phyloP scores from a whole-genome alignment of 2,888 invertebrate species.

The Mycalesis mineus region DNA sequence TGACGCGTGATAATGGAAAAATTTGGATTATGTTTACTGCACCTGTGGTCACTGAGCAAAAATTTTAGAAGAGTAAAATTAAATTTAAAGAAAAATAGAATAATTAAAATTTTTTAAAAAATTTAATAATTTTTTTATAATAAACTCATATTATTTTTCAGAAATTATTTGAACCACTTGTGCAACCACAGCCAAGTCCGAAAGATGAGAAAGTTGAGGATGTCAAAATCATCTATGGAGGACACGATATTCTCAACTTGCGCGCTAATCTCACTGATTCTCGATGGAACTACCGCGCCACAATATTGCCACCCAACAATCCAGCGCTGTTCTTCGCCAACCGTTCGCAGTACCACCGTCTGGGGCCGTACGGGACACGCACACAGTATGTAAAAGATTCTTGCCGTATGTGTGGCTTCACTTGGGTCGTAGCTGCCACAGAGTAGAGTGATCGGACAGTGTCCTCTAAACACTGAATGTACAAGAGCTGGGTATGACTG shows the following conservation, averaged over 20 bases:
- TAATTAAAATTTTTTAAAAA: too few relatives aligned
- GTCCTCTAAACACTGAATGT: slow-evolving; percentile 58
- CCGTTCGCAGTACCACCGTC: slow-evolving; percentile 80
- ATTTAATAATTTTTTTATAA: too few relatives aligned
- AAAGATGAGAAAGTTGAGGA: slow-evolving; percentile 57
- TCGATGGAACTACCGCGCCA: slow-evolving; percentile 76
- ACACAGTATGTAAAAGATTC: slow-evolving; percentile 78
- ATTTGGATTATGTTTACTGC: slow-evolving; percentile 35
- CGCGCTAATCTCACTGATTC: slow-evolving; percentile 74
- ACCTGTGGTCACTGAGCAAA: not conserved
- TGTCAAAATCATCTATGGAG: slow-evolving; percentile 68
- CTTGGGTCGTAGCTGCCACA: slow-evolving; percentile 70
- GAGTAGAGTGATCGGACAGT: slow-evolving; percentile 64
- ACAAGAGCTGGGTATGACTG: slow-evolving; percentile 55
- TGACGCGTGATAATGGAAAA: slow-evolving; percentile 57
- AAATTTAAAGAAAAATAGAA: too few relatives aligned
- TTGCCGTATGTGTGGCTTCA: slow-evolving; percentile 73
- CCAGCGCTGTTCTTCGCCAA: slow-evolving; percentile 79
- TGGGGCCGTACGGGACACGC: slow-evolving; percentile 74
- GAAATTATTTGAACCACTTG: slow-evolving; percentile 68
- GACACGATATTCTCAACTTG: slow-evolving; percentile 79
- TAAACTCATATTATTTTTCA: slow-evolving; percentile 40
- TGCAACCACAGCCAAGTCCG: slow-evolving; percentile 67
- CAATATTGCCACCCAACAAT: slow-evolving; percentile 76
- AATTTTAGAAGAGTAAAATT: too few relatives aligned